Evolutionary conservation across 2,113 vertebrate species (phyloP).

Genomic region (Phainopepla nitens): DNA sequence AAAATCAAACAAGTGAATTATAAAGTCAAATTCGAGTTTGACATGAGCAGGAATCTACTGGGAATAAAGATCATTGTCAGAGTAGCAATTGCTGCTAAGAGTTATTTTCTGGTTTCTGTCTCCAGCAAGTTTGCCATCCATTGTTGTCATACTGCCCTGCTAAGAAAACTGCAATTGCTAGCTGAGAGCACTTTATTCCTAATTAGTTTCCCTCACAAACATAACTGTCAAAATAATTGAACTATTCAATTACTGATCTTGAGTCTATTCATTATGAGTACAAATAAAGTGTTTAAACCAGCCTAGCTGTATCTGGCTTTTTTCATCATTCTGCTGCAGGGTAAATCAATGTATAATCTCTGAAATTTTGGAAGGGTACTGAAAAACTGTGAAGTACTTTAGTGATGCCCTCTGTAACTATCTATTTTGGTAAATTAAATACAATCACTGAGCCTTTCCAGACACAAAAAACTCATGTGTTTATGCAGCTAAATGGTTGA

Average conservation of each 20-base stretch:
- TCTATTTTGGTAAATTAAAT: neutral
- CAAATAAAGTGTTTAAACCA: neutral
- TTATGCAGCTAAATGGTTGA: neutral
- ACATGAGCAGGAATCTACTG: neutral
- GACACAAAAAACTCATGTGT: neutral
- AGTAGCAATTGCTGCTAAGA: neutral
- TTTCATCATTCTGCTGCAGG: neutral
- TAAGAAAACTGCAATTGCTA: neutral
- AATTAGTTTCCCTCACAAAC: neutral
- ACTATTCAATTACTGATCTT: neutral
- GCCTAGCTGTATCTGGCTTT: neutral
- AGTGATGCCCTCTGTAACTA: neutral
- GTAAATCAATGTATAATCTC: neutral
- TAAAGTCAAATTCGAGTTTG: neutral
- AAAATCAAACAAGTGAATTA: neutral
- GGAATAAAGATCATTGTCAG: neutral
- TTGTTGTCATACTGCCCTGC: neutral
- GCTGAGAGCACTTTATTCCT: neutral
- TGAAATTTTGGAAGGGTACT: neutral
- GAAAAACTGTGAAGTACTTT: neutral
- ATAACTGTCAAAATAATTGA: constrained; percentile 22
- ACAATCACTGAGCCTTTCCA: neutral
- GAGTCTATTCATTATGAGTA: neutral
- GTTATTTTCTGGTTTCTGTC: neutral
- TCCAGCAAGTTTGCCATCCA: neutral